phyloP scores from a whole-genome alignment of 1,140 invertebrate genomes.

The Drosophila pseudoananassae region DNA sequence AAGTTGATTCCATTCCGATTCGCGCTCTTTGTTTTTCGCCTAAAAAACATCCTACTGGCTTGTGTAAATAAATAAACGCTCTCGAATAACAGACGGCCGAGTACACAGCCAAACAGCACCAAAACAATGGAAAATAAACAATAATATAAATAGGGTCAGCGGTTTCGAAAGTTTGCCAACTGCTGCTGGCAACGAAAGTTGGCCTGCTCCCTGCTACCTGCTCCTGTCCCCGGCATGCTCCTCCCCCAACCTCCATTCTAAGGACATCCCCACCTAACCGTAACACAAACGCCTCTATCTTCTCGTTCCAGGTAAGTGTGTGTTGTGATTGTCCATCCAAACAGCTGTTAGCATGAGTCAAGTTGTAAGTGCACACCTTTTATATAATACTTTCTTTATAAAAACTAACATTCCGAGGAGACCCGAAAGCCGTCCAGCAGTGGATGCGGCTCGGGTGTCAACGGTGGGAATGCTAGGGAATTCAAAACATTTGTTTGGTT shows the following conservation, averaged over 20 bases:
- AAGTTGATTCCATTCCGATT: conserved; percentile 15
- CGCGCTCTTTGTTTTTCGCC: conserved; percentile 3
- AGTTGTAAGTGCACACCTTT: conserved; percentile 64
- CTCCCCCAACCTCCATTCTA: conserved; percentile 15
- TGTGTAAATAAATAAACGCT: conserved; percentile 45
- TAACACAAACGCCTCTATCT: conserved; percentile 29
- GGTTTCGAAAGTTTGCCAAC: conserved; percentile 34
- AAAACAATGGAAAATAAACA: conserved; percentile 41
- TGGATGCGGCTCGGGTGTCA: conserved; percentile 25
- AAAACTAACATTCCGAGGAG: conserved; percentile 36
- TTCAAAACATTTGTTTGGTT: conserved; percentile 37
- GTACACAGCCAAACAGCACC: background rate
- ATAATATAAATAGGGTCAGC: conserved; percentile 26
- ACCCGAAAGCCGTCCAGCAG: conserved; percentile 36
- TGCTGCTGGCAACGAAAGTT: conserved; percentile 41
- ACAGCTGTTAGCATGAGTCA: conserved; percentile 65
- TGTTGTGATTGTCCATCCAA: conserved; percentile 54
- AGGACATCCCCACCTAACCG: conserved; percentile 20
- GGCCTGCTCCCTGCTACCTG: conserved; percentile 27
- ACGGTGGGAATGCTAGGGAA: conserved; percentile 23
- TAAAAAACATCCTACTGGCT: conserved; percentile 15
- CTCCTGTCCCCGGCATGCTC: background rate
- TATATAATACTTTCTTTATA: conserved; percentile 6
- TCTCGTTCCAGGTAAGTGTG: conserved; percentile 75
- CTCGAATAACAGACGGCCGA: conserved; percentile 17